phyloP scores from a whole-genome alignment of 1,140 invertebrate genomes.

The Limonius californicus region DNA sequence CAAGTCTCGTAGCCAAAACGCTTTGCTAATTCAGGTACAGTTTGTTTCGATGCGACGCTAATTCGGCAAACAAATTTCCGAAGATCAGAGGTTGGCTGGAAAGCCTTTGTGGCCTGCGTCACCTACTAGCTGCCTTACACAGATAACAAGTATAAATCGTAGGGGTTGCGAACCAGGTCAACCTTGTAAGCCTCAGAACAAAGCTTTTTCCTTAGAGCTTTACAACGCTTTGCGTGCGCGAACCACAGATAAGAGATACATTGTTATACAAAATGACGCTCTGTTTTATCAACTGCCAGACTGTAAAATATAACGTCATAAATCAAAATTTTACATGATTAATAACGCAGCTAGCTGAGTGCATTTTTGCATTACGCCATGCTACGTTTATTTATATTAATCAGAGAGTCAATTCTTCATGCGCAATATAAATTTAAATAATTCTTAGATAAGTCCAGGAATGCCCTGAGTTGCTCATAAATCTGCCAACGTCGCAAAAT shows the following conservation, averaged over 20 bases:
- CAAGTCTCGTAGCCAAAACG: too few species aligned
- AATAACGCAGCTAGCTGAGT: too few species aligned
- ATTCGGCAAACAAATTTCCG: neutral
- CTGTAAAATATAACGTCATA: too few species aligned
- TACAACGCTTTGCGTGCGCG: neutral
- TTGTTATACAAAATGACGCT: neutral
- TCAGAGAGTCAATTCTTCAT: too few species aligned
- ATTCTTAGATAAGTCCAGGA: too few species aligned
- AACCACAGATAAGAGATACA: neutral
- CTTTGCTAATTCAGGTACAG: neutral
- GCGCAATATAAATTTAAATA: too few species aligned
- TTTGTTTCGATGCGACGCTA: neutral
- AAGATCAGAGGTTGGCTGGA: neutral
- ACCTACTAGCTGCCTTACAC: neutral
- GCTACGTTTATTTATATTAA: too few species aligned
- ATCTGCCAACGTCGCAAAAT: too few species aligned
- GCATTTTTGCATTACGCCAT: too few species aligned
- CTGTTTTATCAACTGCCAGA: neutral
- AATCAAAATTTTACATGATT: too few species aligned
- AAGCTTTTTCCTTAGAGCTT: neutral
- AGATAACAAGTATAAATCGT: constrained; percentile 1
- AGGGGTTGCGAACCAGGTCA: neutral
- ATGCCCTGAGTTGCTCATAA: too few species aligned
- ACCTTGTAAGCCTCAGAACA: constrained; percentile 1
- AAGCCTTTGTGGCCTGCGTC: neutral